A percentile compares a stretch with the other conserved stretches of the same genome.
phyloP scores from a whole-genome alignment of 2,888 invertebrate genomes.

The Dicycla oo region DNA sequence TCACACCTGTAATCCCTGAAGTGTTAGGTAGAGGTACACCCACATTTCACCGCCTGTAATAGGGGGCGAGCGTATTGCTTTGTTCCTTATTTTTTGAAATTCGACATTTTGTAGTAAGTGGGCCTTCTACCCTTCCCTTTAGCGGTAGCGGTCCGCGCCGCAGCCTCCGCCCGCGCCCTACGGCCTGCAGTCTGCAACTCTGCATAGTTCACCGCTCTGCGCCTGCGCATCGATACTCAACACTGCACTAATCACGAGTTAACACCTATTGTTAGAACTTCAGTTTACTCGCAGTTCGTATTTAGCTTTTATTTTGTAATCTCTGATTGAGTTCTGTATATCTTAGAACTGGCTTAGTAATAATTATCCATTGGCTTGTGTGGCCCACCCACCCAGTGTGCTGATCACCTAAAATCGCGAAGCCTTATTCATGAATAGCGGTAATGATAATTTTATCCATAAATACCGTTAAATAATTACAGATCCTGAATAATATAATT shows the following conservation, averaged over 20 bases:
- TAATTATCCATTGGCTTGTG: neutral
- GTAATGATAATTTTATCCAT: conserved; percentile 3
- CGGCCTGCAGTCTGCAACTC: conserved; percentile 65
- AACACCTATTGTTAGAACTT: conserved; percentile 65
- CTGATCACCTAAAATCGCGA: neutral
- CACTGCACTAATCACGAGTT: conserved; percentile 70
- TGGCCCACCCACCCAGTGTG: neutral
- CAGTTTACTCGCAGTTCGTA: conserved; percentile 36
- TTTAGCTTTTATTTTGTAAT: conserved; percentile 14
- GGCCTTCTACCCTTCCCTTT: conserved; percentile 38
- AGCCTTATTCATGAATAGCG: neutral
- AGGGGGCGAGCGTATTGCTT: neutral
- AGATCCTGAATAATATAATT: conserved; percentile 30
- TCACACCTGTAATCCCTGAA: too few relatives aligned
- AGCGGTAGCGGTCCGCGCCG: conserved; percentile 53
- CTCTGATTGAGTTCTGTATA: conserved; percentile 20
- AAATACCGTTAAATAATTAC: conserved; percentile 11
- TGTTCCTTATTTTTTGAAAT: neutral
- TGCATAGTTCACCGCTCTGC: conserved; percentile 77
- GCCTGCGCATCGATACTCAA: conserved; percentile 71
- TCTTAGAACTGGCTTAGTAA: conserved; percentile 1
- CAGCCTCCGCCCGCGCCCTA: conserved; percentile 58
- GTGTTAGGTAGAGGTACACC: too few relatives aligned
- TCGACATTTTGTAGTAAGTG: neutral
- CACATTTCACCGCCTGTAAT: too few relatives aligned